Percentiles rank a stretch among this genome's conserved stretches.
phyloP scores from a whole-genome alignment of 2,113 vertebrate genomes.

The Saccopteryx bilineata region DNA sequence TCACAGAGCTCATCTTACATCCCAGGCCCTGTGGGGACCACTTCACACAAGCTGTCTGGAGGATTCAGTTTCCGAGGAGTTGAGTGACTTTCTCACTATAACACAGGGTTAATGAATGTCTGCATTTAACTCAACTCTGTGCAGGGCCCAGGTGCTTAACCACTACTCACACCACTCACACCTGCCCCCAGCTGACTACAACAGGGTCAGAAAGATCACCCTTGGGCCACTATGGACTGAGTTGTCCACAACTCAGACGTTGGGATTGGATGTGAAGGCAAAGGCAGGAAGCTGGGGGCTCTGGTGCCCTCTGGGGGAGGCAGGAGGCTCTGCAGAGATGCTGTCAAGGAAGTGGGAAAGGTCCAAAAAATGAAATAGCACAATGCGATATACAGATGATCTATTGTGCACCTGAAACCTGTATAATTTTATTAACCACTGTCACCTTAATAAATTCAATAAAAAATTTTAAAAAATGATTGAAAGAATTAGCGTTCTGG shows the following conservation, averaged over 20 bases:
- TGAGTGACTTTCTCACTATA: neutral
- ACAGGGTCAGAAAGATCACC: neutral
- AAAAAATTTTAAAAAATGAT: neutral
- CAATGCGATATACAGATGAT: no score
- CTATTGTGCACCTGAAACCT: no score
- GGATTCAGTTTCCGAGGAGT: neutral
- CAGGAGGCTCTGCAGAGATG: conserved; percentile 5
- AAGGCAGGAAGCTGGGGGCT: neutral
- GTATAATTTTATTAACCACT: no score
- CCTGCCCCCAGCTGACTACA: neutral
- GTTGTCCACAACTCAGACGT: neutral
- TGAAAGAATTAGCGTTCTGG: neutral
- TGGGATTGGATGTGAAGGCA: neutral
- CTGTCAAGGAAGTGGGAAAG: neutral
- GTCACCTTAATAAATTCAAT: no score
- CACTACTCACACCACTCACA: neutral
- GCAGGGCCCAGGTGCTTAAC: neutral
- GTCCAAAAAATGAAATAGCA: neutral
- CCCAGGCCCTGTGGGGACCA: neutral
- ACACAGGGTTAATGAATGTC: neutral
- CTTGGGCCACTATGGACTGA: neutral
- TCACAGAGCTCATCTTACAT: neutral
- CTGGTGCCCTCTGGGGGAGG: conserved; percentile 67
- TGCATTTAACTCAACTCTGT: conserved; percentile 16
- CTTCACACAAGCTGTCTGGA: neutral